Base-by-base conservation (phyloP, 2,113 vertebrate genomes). In the Oncorhynchus clarkii region DNA sequence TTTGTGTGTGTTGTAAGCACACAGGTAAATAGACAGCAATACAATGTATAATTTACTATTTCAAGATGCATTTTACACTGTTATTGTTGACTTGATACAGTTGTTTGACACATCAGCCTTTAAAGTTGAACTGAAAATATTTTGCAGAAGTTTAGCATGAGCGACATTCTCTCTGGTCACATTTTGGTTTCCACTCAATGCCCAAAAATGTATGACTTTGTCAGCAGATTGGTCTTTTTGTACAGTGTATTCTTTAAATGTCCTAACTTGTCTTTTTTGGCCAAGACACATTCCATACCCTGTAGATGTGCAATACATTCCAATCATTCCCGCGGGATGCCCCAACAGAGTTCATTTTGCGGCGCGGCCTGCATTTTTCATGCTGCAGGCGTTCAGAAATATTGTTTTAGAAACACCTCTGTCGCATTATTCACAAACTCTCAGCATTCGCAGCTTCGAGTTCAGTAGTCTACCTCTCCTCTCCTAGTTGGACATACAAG, bases 221-320 rank as follows among this genome's bases (percentile, higher is more conserved):
- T 60, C 57, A 2, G 20, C 5, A 60, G 62, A 5, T 26, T n/a
- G 69, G 49, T 22, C n/a, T 16, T 60, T 59, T 34, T 34, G 5
- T 34, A 7, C 34, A 39, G 6, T 39, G 34, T 39, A 16, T 34
- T 62, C 29, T 7, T 45, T 20, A 72, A 72, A 65, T 82, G 91
- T 82, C 82, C 88, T 73, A 81, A 90, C 91, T 76, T 90, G 91
- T 84, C 84, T 80, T 3, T 48, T 48, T 16, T 59, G 26, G 8
- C 24, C 18, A 76, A 69, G 29, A 80, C 75, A 80, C 90, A 93
- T 92, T 93, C 90, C 85, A 91, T 89, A 85, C 84, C 86, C 88
- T 71, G 54, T 13, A 85, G 89, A 65, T 70, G 65, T 22, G 60
- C 67, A 79, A 51, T 31, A 4, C 74, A 83, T 86, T 83, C 80